phyloP scores from a whole-genome alignment of 2,888 invertebrate species.

The Philhelius pedissequus region DNA sequence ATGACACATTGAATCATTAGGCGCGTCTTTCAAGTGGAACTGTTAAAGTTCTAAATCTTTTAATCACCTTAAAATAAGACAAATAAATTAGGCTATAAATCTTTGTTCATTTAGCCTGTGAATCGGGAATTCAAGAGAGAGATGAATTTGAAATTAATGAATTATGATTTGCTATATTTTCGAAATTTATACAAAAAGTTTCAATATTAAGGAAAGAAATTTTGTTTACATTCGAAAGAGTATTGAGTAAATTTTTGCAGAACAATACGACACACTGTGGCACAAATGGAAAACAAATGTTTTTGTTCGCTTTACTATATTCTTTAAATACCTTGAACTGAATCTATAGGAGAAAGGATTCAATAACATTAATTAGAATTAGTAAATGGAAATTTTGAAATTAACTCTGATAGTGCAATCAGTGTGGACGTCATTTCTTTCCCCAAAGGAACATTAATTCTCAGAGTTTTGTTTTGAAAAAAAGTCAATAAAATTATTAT shows the following conservation, averaged over 20 bases:
- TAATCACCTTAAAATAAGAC: constrained; percentile 32
- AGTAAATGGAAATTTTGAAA: too few species aligned
- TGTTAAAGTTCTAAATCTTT: constrained; percentile 6
- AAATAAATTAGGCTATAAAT: constrained; percentile 27
- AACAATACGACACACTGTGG: neutral
- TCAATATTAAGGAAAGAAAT: neutral
- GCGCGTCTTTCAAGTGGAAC: constrained; percentile 3
- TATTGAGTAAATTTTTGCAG: neutral
- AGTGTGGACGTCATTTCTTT: too few species aligned
- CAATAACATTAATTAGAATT: too few species aligned
- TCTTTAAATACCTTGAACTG: too few species aligned
- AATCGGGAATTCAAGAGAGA: neutral
- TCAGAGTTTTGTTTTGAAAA: too few species aligned
- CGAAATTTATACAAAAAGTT: neutral
- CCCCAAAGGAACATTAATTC: too few species aligned
- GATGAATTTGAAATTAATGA: neutral
- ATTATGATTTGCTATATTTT: neutral
- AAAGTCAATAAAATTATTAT: too few species aligned
- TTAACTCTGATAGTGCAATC: too few species aligned
- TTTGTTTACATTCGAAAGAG: neutral
- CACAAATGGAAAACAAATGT: neutral
- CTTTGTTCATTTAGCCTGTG: neutral
- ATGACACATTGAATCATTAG: constrained; percentile 28
- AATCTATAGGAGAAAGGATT: too few species aligned
- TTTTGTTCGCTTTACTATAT: too few species aligned